Percentiles rank a stretch among this genome's conserved stretches.
These are phyloP conservation scores for Ceramica pisi DNA, from an alignment of 2,888 invertebrate species.

Conservation along the genomic window DNA sequence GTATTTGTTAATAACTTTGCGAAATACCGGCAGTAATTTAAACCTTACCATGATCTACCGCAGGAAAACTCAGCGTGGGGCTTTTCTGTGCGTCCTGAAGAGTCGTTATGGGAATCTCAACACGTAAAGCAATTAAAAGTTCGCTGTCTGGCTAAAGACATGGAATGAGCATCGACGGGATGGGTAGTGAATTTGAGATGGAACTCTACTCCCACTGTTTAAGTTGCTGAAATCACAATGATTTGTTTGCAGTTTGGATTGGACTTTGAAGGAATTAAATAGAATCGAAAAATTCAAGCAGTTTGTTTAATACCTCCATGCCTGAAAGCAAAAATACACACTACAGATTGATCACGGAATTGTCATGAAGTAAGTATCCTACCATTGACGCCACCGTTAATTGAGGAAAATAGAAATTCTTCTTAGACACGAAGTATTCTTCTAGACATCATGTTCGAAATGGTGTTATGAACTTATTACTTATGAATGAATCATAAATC, in stretches of 20 bases:
- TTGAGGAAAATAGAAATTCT: conserved; percentile 9
- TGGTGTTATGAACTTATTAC: conserved; percentile 30
- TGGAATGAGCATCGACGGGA: not conserved
- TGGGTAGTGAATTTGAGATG: conserved; percentile 11
- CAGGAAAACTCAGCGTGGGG: not conserved
- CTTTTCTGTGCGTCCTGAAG: not conserved
- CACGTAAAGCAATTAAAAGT: conserved; percentile 37
- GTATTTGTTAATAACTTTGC: conserved; percentile 15
- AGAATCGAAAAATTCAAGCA: not conserved
- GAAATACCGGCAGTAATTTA: conserved; percentile 15
- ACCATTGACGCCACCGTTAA: not conserved
- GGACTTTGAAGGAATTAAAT: not conserved
- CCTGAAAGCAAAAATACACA: not conserved
- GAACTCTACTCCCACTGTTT: not conserved
- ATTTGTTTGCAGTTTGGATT: not conserved
- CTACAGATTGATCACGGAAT: too few species aligned
- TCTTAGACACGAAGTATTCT: conserved; percentile 1
- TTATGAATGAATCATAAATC: conserved; percentile 34
- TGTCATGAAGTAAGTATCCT: not conserved
- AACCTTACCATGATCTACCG: not conserved
- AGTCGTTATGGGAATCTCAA: conserved; percentile 5
- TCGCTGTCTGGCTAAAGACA: conserved; percentile 3
- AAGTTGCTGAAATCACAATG: not conserved
- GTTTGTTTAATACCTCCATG: not conserved
- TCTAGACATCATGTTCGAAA: conserved; percentile 7